These are phyloP conservation scores for Coelopa pilipes DNA, from an alignment of 2,888 invertebrate species.

Conservation along the genomic window DNA sequence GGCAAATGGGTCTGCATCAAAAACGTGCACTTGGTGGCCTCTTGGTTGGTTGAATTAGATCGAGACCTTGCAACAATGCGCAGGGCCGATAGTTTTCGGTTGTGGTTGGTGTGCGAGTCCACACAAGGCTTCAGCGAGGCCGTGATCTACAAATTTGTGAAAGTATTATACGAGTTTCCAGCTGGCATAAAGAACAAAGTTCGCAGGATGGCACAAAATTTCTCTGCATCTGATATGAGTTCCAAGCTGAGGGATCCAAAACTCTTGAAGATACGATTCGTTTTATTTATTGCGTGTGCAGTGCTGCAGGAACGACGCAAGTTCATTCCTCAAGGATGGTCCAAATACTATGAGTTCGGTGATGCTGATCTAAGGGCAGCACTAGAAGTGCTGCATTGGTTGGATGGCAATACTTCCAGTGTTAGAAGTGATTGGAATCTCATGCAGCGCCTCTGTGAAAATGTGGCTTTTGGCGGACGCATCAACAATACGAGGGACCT, in stretches of 20 bases:
- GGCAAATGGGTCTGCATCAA: conserved; percentile 85
- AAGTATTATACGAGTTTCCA: conserved; percentile 85
- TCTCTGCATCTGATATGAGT: conserved; percentile 67
- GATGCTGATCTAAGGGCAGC: conserved; percentile 83
- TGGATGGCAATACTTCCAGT: conserved; percentile 52
- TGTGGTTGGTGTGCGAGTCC: conserved; percentile 91
- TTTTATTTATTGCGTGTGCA: conserved; percentile 89
- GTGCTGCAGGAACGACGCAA: conserved; percentile 90
- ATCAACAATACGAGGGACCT: conserved; percentile 82
- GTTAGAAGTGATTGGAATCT: conserved; percentile 74
- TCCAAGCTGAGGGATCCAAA: conserved; percentile 56
- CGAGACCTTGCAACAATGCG: conserved; percentile 71
- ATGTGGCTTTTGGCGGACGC: conserved; percentile 87
- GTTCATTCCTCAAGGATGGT: conserved; percentile 93
- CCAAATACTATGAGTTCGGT: conserved; percentile 88
- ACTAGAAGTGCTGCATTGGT: conserved; percentile 69
- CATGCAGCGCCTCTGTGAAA: conserved; percentile 80
- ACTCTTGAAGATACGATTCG: conserved; percentile 75
- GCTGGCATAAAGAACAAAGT: conserved; percentile 87
- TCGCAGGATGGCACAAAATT: conserved; percentile 78
- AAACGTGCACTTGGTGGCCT: conserved; percentile 81
- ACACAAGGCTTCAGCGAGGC: conserved; percentile 80
- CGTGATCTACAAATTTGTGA: conserved; percentile 81
- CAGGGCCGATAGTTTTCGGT: conserved; percentile 71
- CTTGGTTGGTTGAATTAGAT: conserved; percentile 77